Evolutionary conservation across 2,113 vertebrate species (phyloP).

Genomic region (Onychostoma macrolepis): DNA sequence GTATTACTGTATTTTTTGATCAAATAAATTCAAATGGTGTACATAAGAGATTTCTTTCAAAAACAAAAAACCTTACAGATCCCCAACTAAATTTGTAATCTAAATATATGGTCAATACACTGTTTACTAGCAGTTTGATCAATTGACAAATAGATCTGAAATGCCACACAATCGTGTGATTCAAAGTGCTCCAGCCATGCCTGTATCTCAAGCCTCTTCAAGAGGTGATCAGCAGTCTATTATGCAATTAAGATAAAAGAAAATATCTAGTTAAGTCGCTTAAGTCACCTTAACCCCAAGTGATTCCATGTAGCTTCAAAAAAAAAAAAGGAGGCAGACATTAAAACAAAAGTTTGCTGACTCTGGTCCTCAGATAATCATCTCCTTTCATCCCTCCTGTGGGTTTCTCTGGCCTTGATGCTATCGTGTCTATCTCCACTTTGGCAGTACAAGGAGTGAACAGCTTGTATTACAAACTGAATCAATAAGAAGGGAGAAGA

Average conservation of each 20-base stretch:
- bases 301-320: constrained; percentile 28
- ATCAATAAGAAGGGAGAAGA: constrained; percentile 60
- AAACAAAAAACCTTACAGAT: neutral
- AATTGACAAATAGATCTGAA: neutral
- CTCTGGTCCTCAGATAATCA: constrained; percentile 50
- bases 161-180: neutral
- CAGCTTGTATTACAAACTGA: constrained; percentile 59
- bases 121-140: neutral
- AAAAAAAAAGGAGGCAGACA: constrained; percentile 23
- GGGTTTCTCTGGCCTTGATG: constrained; percentile 45
- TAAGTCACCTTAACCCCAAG: neutral
- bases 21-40: neutral
- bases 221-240: constrained; percentile 4
- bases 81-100: neutral
- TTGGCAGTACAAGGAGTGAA: constrained; percentile 58
- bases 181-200: neutral
- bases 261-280: neutral
- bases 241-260: constrained; percentile 33
- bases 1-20: neutral
- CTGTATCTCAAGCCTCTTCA: neutral
- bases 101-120: neutral
- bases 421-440: constrained; percentile 57
- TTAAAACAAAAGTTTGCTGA: constrained; percentile 31
- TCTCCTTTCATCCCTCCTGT: constrained; percentile 27
- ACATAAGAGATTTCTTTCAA: neutral